phyloP scores from a whole-genome alignment of 2,113 vertebrate species.

The Sinocyclocheilus maitianheensis region DNA sequence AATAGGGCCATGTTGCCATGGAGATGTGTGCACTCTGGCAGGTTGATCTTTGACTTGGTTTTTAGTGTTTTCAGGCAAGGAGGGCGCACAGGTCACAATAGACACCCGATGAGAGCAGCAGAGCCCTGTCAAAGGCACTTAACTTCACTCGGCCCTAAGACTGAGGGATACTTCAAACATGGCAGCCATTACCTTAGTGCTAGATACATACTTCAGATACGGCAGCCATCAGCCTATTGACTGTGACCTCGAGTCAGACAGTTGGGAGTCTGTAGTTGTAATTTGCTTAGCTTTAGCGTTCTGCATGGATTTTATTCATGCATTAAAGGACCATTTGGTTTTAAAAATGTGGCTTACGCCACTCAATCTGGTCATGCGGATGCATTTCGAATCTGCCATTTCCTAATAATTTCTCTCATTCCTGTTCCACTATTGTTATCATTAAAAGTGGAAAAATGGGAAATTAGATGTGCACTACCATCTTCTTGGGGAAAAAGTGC shows the following conservation, averaged over 20 bases:
- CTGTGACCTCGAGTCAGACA: too few species aligned
- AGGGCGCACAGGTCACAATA: conserved; percentile 73
- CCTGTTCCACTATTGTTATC: neutral
- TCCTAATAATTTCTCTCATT: neutral
- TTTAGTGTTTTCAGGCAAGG: conserved; percentile 66
- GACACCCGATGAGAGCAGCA: conserved; percentile 71
- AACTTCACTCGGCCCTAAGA: conserved; percentile 71
- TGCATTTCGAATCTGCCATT: neutral
- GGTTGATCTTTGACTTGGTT: conserved; percentile 81
- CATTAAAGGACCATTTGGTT: neutral
- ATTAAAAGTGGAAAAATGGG: neutral
- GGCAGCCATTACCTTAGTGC: conserved; percentile 65
- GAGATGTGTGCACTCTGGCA: conserved; percentile 76
- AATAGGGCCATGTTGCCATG: conserved; percentile 75
- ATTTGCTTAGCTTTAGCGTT: too few species aligned
- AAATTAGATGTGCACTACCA: too few species aligned
- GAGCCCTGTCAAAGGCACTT: conserved; percentile 78
- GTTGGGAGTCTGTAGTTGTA: neutral
- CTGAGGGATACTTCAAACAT: conserved; percentile 76
- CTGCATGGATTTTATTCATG: neutral
- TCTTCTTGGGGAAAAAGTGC: too few species aligned
- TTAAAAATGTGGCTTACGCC: neutral
- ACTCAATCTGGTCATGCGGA: neutral
- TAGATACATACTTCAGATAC: conserved; percentile 50
- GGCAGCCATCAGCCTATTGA: neutral